Evolutionary conservation across 2,888 invertebrate species (phyloP).

Genomic region (Tubiluchus corallicola): DNA sequence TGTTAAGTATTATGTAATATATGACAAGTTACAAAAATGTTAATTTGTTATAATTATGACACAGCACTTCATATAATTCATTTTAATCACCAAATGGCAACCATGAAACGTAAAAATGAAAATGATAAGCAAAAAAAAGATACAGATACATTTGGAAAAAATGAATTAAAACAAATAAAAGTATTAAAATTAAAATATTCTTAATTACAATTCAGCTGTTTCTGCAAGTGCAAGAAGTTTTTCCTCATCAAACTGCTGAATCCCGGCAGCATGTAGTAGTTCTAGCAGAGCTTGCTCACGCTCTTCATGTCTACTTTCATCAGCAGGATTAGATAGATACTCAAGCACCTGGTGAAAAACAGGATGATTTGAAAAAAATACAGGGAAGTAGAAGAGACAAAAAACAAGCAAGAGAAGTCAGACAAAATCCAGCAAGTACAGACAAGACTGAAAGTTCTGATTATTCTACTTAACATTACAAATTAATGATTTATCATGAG

Average conservation of each 20-base stretch:
- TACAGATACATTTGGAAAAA: conserved; percentile 7
- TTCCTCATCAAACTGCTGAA: conserved; percentile 39
- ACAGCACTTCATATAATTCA: conserved; percentile 6
- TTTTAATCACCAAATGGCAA: conserved; percentile 4
- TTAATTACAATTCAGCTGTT: conserved; percentile 41
- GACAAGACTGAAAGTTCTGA: no score
- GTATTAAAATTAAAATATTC: conserved; percentile 11
- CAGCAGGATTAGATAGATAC: conserved; percentile 31
- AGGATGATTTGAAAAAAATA: no score
- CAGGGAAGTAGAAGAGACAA: no score
- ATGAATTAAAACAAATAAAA: background rate
- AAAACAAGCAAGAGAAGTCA: no score
- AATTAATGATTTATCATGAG: no score
- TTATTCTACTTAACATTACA: no score
- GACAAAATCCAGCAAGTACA: no score
- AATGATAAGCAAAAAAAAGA: conserved; percentile 8
- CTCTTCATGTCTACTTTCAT: conserved; percentile 36
- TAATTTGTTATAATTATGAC: no score
- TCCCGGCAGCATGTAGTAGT: conserved; percentile 40
- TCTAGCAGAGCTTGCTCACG: conserved; percentile 53
- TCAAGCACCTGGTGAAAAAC: conserved; percentile 35
- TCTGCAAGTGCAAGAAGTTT: conserved; percentile 42
- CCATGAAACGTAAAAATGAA: background rate
- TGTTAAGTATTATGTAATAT: no score
- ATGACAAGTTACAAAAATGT: no score